A percentile compares a stretch with the other conserved stretches of the same genome.
phyloP scores from a whole-genome alignment of 2,888 invertebrate species.

The Phlogophora meticulosa region DNA sequence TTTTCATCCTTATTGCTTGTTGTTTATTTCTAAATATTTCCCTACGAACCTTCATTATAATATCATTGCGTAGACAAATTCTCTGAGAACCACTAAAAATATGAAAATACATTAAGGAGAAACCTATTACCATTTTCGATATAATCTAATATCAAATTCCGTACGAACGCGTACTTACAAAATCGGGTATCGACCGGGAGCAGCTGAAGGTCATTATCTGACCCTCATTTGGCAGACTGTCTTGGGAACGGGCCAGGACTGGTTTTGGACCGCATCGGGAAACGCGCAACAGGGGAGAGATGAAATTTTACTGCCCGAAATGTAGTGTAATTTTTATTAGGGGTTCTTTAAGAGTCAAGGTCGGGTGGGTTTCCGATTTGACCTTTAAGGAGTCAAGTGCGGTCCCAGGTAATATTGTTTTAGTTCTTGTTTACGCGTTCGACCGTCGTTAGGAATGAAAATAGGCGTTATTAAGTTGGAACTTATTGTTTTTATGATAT shows the following conservation, averaged over 20 bases:
- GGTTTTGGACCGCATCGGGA: conserved; percentile 51
- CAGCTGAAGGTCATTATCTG: conserved; percentile 72
- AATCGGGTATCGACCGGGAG: conserved; percentile 67
- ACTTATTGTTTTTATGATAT: conserved; percentile 49
- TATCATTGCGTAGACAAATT: conserved; percentile 22
- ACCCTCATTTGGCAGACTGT: conserved; percentile 70
- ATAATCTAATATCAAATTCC: conserved; percentile 55
- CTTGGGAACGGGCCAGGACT: conserved; percentile 70
- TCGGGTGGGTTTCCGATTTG: conserved; percentile 25
- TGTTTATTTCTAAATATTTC: conserved; percentile 21
- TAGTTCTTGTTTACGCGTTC: conserved; percentile 28
- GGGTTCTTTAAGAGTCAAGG: conserved; percentile 55
- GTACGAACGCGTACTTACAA: conserved; percentile 51
- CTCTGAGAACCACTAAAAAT: conserved; percentile 36
- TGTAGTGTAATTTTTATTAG: conserved; percentile 62
- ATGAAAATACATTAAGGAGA: conserved; percentile 46
- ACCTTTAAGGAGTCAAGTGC: conserved; percentile 53
- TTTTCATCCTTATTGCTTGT: neutral
- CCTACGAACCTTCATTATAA: conserved; percentile 22
- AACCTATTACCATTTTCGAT: conserved; percentile 50
- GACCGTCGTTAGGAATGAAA: conserved; percentile 27
- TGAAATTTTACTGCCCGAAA: conserved; percentile 58
- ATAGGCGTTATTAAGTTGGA: conserved; percentile 30
- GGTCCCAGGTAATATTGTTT: conserved; percentile 49
- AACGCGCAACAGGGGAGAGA: conserved; percentile 59